Percentiles rank a stretch among this genome's conserved stretches.
Evolutionary conservation across 2,113 vertebrate genomes (phyloP).

Genomic region (Elanus axillaris): DNA sequence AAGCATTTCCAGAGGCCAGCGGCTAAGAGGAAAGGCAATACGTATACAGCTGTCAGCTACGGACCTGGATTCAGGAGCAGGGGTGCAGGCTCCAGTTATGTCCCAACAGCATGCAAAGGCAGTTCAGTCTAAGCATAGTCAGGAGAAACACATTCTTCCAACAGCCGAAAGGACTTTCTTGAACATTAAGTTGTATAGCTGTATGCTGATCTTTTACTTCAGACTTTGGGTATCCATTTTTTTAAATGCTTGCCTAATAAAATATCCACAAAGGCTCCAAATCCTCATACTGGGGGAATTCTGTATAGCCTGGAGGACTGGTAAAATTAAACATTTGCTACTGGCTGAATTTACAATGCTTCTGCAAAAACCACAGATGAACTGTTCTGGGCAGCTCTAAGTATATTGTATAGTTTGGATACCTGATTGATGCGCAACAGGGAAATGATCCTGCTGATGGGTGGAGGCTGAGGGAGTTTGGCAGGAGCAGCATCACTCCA

Average conservation of each 20-base stretch:
- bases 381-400: accelerated
- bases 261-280: background rate
- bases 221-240: background rate
- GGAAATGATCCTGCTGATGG: too few species aligned
- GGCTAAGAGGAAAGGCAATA: background rate
- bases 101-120: background rate
- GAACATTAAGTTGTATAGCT: background rate
- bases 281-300: background rate
- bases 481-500: background rate
- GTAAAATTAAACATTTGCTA: background rate
- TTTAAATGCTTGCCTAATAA: background rate
- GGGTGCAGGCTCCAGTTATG: background rate
- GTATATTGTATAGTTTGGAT: background rate
- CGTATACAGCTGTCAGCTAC: accelerated
- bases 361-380: background rate
- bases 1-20: background rate
- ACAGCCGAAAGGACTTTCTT: background rate
- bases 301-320: background rate
- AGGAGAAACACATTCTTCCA: background rate
- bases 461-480: background rate
- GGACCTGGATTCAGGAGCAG: background rate
- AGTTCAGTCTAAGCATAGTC: background rate
- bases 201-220: background rate
- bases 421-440: background rate
- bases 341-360: background rate